Base-by-base conservation (phyloP, 2,888 invertebrate species). In the Morpho helenor region DNA sequence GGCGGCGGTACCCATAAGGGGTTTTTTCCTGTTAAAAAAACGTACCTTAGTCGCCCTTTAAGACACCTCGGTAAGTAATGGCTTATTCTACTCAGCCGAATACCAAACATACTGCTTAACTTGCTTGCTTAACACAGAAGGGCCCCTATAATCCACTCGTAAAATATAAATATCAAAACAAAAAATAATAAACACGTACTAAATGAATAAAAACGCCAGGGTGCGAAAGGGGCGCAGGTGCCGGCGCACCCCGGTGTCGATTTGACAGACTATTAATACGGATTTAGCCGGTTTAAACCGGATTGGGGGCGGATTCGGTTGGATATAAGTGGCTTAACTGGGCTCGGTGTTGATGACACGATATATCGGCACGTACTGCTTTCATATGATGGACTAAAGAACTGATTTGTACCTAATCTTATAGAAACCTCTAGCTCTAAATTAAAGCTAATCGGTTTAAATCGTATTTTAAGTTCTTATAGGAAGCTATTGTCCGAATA, bases 181-280 rank as follows among this genome's bases (percentile, higher is more conserved):
- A 57, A 60, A 16, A 60, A 64, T 55, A 54, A 61, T 57, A 57
- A 59, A 62, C 61, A 62, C 57, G 66, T 70, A 67, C 67, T 69
- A 67, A 71, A 65, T 63, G 68, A 71, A 61, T 50, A 61, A 64
- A 67, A 66, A 64, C 16, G 66, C 59, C 52, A 67, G 67, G 70
- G 68, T 49, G 57, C 52, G 60, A 54, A 52, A 64, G 66, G 70
- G 79, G 63, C 81, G 73, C 88, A 88, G 88, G 88, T 87, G 88
- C 69, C 65, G 51, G 75, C 78, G 72, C 76, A 85, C 84, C 85
- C 67, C 66, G 75, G 49, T 79, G 80, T 70, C 82, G 79, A 87
- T 87, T 86, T 87, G 87, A 87, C 87, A 86, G 87, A 89, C 89
- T 82, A 89, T 89, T 89, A 87, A 88, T 89, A 79, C 87, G 84